A percentile compares a stretch with the other conserved stretches of the same genome.
phyloP scores from a whole-genome alignment of 2,888 invertebrate species.

The Siphlonurus alternatus region DNA sequence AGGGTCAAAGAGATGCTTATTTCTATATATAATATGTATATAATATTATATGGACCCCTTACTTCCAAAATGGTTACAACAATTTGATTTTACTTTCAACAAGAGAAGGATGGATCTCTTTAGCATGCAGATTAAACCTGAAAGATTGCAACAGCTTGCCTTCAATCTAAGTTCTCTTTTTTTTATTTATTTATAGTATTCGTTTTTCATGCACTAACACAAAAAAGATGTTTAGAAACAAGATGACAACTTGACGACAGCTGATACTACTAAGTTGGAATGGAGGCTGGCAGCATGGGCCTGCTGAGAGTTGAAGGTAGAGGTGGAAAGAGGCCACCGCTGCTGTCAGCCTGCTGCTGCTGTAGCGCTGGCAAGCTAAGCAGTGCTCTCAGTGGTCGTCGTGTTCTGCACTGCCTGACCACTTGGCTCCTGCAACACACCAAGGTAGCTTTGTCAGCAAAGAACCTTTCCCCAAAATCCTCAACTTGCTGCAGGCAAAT shows the following conservation, averaged over 20 bases:
- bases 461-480: too few relatives aligned
- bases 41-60: background rate
- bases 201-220: constrained; percentile 15
- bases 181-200: background rate
- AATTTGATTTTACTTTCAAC: too few relatives aligned
- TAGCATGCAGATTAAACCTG: too few relatives aligned
- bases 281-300: background rate
- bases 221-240: constrained; percentile 15
- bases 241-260: constrained; percentile 8
- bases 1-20: too few relatives aligned
- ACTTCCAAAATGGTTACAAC: too few relatives aligned
- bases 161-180: background rate
- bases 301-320: background rate
- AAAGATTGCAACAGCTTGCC: background rate
- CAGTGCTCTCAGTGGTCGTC: constrained; percentile 41
- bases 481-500: too few relatives aligned
- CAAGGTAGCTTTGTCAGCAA: background rate
- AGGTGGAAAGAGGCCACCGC: background rate
- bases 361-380: constrained; percentile 24
- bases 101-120: too few relatives aligned
- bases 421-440: constrained; percentile 27
- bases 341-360: background rate
- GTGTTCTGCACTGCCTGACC: constrained; percentile 39
- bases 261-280: constrained; percentile 5
- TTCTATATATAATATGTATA: too few relatives aligned